A percentile compares a stretch with the other conserved stretches of the same genome.
phyloP scores from a whole-genome alignment of 2,113 vertebrate genomes.

The Eclectus roratus region DNA sequence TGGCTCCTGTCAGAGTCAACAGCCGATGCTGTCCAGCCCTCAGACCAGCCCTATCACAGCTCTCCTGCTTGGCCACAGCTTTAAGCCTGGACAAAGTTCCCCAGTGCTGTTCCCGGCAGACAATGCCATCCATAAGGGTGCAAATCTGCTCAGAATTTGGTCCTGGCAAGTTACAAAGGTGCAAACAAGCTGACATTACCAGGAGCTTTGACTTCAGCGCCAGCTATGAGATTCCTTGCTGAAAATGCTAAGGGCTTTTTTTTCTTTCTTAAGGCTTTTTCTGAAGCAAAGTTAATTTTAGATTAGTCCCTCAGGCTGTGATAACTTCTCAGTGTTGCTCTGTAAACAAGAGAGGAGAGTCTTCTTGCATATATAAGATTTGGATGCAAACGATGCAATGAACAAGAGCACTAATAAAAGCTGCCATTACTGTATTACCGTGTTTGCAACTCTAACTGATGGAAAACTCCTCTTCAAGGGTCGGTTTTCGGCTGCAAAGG shows the following conservation, averaged over 20 bases:
- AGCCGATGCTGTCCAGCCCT: neutral
- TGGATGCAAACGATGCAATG: conserved; percentile 56
- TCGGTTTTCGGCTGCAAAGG: neutral
- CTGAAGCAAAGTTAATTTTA: conserved; percentile 61
- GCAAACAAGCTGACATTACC: conserved; percentile 63
- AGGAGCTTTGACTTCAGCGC: conserved; percentile 26
- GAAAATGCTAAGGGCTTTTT: conserved; percentile 53
- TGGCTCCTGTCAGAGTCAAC: neutral
- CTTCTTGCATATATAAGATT: conserved; percentile 51
- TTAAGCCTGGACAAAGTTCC: neutral
- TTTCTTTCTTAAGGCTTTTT: conserved; percentile 53
- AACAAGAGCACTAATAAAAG: conserved; percentile 42
- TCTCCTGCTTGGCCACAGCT: neutral
- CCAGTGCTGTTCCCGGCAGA: neutral
- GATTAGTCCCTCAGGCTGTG: conserved; percentile 66
- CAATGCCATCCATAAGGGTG: neutral
- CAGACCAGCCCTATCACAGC: neutral
- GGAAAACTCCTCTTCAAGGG: conserved; percentile 40
- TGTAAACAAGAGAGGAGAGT: conserved; percentile 63
- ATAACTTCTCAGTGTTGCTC: conserved; percentile 68
- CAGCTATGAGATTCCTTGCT: conserved; percentile 50
- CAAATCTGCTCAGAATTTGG: conserved; percentile 49
- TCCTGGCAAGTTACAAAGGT: conserved; percentile 52
- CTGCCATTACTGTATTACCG: neutral
- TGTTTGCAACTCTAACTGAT: conserved; percentile 48